Conservation (phyloP, 2,888 invertebrate species). For the Argyresthia albistria region DNA sequence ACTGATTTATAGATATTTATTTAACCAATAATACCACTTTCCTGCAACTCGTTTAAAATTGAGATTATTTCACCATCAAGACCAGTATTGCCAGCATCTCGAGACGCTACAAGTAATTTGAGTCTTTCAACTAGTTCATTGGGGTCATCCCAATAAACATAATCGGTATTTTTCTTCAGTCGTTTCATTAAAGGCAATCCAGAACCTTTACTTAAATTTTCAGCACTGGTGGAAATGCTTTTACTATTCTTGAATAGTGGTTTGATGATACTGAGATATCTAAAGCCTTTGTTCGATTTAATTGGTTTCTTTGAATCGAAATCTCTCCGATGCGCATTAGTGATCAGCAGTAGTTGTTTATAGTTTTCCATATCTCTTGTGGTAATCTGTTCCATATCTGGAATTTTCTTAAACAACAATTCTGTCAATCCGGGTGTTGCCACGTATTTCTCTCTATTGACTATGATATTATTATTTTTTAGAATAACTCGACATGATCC, state of each 20-base stretch:
- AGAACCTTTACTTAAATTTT: background rate
- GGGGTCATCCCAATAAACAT: constrained; percentile 16
- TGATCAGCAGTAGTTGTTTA: background rate
- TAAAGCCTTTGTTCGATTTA: constrained; percentile 1
- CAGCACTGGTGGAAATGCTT: constrained; percentile 1
- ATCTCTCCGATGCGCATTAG: constrained; percentile 12
- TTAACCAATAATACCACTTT: constrained; percentile 14
- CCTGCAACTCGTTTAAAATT: constrained; percentile 21
- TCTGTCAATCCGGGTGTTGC: background rate
- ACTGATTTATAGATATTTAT: background rate
- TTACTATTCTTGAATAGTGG: constrained; percentile 3
- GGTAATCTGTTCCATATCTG: background rate
- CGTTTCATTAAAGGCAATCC: background rate
- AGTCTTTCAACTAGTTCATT: constrained; percentile 16
- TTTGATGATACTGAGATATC: background rate
- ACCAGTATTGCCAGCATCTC: constrained; percentile 15
- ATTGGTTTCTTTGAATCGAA: constrained; percentile 10
- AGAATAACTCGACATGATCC: background rate
- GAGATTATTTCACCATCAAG: constrained; percentile 26
- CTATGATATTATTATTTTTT: background rate
- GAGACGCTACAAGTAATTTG: constrained; percentile 15
- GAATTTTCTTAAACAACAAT: background rate
- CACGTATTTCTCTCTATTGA: background rate
- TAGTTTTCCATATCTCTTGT: background rate
- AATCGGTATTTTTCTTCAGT: constrained; percentile 8